phyloP scores from a whole-genome alignment of 2,797 vertebrate species.

The Molothrus aeneus region DNA sequence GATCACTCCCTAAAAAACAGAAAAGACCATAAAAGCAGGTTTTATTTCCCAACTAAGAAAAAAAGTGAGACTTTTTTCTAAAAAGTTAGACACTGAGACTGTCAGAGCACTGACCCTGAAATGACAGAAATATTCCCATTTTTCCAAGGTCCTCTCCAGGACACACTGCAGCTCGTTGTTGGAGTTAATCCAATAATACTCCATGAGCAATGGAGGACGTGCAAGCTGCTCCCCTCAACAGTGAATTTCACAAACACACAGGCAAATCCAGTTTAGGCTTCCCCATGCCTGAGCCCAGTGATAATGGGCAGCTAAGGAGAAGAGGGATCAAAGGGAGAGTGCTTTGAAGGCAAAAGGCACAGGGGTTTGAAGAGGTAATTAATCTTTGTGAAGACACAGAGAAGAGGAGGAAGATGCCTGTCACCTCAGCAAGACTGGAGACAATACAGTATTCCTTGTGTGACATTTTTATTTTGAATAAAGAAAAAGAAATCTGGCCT shows the following conservation, averaged over 20 bases:
- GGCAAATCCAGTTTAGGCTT: not conserved
- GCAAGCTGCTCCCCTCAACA: not conserved
- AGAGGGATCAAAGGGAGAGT: constrained; percentile 6
- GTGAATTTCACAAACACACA: not conserved
- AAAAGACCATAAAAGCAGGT: not conserved
- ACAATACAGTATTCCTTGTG: not conserved
- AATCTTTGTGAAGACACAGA: constrained; percentile 1
- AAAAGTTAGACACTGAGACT: not conserved
- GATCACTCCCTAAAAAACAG: not conserved
- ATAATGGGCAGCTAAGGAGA: not conserved
- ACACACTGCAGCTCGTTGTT: not conserved
- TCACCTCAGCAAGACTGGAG: not conserved
- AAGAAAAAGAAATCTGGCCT: not conserved
- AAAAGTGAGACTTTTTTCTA: not conserved
- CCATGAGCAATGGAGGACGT: not conserved
- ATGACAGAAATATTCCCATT: not conserved
- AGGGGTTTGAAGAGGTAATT: constrained; percentile 15
- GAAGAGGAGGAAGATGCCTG: not conserved
- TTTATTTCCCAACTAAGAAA: not conserved
- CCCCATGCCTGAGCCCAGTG: not conserved
- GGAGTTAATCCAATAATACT: not conserved
- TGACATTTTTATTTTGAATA: not conserved
- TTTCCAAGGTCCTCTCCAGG: not conserved
- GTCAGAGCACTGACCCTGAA: not conserved
- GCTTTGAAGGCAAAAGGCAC: constrained; percentile 12